Evolutionary conservation across 37 sponge, comb jelly and placozoan genomes (phyloP).

Genomic region (Eunapius fragilis): DNA sequence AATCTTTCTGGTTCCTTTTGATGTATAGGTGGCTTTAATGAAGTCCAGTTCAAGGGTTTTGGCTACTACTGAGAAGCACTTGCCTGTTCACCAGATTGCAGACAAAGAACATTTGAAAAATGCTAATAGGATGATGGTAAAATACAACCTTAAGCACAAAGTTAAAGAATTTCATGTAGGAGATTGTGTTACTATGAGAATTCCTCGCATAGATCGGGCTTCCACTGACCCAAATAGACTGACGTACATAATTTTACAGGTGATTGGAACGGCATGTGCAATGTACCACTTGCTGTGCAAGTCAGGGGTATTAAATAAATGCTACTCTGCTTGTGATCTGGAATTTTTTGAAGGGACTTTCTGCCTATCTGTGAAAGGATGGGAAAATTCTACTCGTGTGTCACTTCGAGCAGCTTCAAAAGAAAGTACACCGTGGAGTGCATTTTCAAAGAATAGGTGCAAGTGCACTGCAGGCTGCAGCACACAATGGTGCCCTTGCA

Average conservation of each 20-base stretch:
- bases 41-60: not conserved
- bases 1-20: not conserved
- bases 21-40: not conserved
- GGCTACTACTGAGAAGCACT: not conserved
- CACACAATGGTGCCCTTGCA: no score
- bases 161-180: conserved; percentile 8
- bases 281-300: not conserved
- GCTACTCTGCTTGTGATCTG: conserved; percentile 21
- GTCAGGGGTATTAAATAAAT: conserved; percentile 3
- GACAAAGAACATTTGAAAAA: not conserved
- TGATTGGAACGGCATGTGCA: conserved; percentile 5
- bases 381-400: not conserved
- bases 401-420: conserved; percentile 12
- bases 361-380: not conserved
- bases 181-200: conserved; percentile 14
- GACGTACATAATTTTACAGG: conserved; percentile 20
- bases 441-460: no score
- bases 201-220: conserved; percentile 33
- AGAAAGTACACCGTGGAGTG: no score
- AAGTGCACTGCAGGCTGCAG: no score
- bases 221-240: conserved; percentile 18
- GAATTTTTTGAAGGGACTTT: not conserved
- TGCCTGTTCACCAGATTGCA: not conserved
- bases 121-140: conserved; percentile 17
- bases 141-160: conserved; percentile 4